phyloP scores from a whole-genome alignment of 2,888 invertebrate genomes.

The Epiblema foenella region DNA sequence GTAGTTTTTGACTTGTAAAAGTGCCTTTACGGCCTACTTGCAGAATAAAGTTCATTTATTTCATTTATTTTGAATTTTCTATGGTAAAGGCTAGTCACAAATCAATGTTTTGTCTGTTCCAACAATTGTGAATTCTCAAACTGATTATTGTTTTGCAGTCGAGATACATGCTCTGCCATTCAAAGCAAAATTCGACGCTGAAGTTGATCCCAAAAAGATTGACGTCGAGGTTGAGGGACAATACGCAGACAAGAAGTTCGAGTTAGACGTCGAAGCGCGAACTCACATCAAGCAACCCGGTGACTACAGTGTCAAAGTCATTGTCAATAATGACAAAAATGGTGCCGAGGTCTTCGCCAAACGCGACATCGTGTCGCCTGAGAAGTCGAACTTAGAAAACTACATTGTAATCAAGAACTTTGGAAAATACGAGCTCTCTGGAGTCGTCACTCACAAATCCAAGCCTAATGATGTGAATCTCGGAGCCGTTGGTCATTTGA shows the following conservation, averaged over 20 bases:
- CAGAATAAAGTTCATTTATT: too few relatives aligned
- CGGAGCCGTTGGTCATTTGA: slow-evolving; percentile 83
- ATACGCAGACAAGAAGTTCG: slow-evolving; percentile 85
- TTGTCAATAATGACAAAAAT: slow-evolving; percentile 62
- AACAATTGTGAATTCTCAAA: neutral
- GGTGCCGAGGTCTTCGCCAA: slow-evolving; percentile 81
- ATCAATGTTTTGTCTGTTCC: neutral
- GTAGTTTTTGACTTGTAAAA: too few relatives aligned
- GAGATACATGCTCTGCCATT: slow-evolving; percentile 82
- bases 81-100: too few relatives aligned
- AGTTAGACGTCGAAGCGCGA: slow-evolving; percentile 85
- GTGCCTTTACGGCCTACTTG: too few relatives aligned
- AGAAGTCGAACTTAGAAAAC: slow-evolving; percentile 87
- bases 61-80: too few relatives aligned
- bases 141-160: slow-evolving; percentile 63
- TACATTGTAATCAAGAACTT: slow-evolving; percentile 85
- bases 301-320: slow-evolving; percentile 73
- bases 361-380: slow-evolving; percentile 81
- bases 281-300: slow-evolving; percentile 72
- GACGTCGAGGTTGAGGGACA: slow-evolving; percentile 83
- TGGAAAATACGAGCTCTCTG: slow-evolving; percentile 86
- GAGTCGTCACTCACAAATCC: slow-evolving; percentile 83
- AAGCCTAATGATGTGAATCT: slow-evolving; percentile 83
- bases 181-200: slow-evolving; percentile 82
- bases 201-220: slow-evolving; percentile 83